Percentiles rank a stretch among this genome's conserved stretches.
phyloP scores from a whole-genome alignment of 2,888 invertebrate genomes.

The Nemotelus pantherinus region DNA sequence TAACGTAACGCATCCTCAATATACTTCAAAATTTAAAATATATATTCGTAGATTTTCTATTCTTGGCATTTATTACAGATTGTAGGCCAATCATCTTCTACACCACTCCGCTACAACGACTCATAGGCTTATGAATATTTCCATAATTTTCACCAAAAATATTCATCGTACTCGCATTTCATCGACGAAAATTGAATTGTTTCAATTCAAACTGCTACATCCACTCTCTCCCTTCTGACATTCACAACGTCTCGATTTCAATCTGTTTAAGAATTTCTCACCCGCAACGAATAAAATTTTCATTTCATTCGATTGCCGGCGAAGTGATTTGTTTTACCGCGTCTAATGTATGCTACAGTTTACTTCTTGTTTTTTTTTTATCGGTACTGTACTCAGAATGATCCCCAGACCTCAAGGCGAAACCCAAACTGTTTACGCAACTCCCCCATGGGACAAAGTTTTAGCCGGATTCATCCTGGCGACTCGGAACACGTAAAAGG shows the following conservation, averaged over 20 bases:
- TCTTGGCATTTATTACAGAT: no score
- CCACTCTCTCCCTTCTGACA: conserved; percentile 3
- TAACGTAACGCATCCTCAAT: no score
- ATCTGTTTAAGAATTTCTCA: conserved; percentile 46
- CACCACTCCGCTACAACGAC: no score
- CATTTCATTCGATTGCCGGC: conserved; percentile 48
- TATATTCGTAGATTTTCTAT: no score
- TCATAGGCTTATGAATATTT: no score
- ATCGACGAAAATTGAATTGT: neutral
- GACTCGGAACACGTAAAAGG: conserved; percentile 40
- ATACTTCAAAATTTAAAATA: no score
- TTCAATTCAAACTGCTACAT: neutral
- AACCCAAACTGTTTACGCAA: conserved; percentile 43
- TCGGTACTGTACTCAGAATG: neutral
- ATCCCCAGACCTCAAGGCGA: conserved; percentile 19
- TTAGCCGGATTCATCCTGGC: conserved; percentile 9
- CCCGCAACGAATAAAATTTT: conserved; percentile 49
- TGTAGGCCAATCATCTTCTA: no score
- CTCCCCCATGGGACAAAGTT: conserved; percentile 12
- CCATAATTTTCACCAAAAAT: neutral
- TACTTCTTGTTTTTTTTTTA: conserved; percentile 20
- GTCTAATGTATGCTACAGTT: conserved; percentile 34
- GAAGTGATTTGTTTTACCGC: conserved; percentile 47
- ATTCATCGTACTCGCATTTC: neutral
- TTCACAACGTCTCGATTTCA: conserved; percentile 10